Base-by-base conservation (phyloP, 2,888 invertebrate genomes). In the Thecocarcelia acutangulata region DNA sequence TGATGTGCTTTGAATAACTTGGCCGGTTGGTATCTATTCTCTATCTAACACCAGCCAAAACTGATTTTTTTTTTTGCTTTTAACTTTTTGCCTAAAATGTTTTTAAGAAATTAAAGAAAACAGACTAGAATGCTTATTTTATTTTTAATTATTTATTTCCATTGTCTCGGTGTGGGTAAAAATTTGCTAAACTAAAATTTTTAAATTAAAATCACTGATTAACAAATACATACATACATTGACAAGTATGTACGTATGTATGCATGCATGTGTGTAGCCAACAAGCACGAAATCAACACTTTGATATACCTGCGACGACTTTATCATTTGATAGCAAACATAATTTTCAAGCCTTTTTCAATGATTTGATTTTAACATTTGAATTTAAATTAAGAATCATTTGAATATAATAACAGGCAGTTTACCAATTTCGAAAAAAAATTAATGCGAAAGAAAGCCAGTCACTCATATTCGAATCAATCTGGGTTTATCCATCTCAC, bases 1-100 rank as follows among this genome's bases (percentile, higher is more conserved):
- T 61, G 11, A 13, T 52, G 28, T 52, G 68, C 17, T 66, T 33
- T 15, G 42, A 58, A 42, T 58, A 42, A 33, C 3, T 54, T 44
- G 54, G n/a, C 9, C 24, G 52, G 8, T 66, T 58, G 58, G 28
- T 68, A 59, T 59, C 33, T 76, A 52, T 52, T 68, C 50, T 75
- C 66, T 68, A 76, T 80, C 76, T 72, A 68, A 56, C 72, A 68
- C 11, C 76, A 73, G 80, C 80, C 72, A 81, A 80, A 76, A 73
- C 17, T 76, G 54, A 66, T 66, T 56, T 70, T 66, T 70, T 58
- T 77, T 76, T 81, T 76, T 76, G 66, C 33, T 33, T 33, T 28
- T 37, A 56, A 69, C 37, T 68, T 77, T 44, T 75, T 69, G 56
- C 69, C 63, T 76, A 33, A 56, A 33, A 80, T 64, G 61, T 54